A percentile compares a stretch with the other conserved stretches of the same genome.
Evolutionary conservation across 2,113 vertebrate genomes (phyloP).

Genomic region (Proteles cristata): DNA sequence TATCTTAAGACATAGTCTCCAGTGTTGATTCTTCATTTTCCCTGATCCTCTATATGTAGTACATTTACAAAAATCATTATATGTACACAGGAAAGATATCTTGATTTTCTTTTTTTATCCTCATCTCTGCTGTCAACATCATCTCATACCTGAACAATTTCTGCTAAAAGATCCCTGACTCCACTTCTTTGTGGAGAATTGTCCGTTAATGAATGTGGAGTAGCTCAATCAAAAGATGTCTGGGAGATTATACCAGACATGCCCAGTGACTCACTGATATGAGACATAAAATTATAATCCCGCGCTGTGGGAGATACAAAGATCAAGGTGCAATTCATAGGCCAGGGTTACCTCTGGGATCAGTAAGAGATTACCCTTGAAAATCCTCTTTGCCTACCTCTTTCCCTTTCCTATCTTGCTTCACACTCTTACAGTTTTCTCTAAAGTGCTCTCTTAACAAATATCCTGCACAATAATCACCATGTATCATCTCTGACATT

Average conservation of each 20-base stretch:
- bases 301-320: background rate
- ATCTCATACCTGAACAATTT: background rate
- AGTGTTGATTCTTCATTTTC: background rate
- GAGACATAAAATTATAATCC: accelerated
- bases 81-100: background rate
- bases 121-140: background rate
- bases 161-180: background rate
- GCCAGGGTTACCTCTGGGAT: background rate
- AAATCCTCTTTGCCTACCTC: background rate
- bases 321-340: background rate
- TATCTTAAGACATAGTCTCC: background rate
- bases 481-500: background rate
- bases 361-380: background rate
- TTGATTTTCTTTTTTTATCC: background rate
- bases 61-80: background rate
- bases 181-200: background rate
- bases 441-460: background rate
- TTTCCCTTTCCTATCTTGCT: background rate
- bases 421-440: background rate
- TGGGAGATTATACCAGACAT: background rate
- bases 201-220: background rate
- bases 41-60: background rate
- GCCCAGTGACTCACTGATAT: background rate
- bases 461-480: background rate
- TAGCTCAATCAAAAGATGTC: background rate